Conservation (phyloP, 2,888 invertebrate species). For the Dryocosmus kuriphilus region DNA sequence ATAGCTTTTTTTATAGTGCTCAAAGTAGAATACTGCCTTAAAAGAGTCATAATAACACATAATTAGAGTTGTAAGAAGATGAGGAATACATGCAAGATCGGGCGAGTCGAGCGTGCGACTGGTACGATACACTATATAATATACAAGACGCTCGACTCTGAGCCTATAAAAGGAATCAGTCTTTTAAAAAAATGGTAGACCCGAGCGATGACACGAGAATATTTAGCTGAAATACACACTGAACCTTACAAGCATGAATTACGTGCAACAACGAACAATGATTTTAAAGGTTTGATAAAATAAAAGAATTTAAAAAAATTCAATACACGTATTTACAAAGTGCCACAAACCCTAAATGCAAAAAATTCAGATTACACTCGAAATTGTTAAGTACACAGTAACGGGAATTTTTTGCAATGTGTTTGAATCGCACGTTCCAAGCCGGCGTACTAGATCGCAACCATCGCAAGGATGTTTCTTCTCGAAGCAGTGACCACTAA, state of each 20-base stretch:
- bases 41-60: background rate
- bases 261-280: conserved; percentile 28
- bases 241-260: conserved; percentile 26
- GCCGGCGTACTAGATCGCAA: conserved; percentile 77
- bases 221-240: background rate
- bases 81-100: conserved; percentile 13
- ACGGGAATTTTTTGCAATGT: conserved; percentile 24
- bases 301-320: background rate
- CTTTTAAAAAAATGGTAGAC: conserved; percentile 63
- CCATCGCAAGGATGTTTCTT: conserved; percentile 62
- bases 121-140: conserved; percentile 26
- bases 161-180: conserved; percentile 66
- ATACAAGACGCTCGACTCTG: conserved; percentile 45
- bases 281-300: conserved; percentile 13
- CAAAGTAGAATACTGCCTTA: too few species aligned
- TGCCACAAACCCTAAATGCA: conserved; percentile 24
- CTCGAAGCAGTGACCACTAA: conserved; percentile 69
- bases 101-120: conserved; percentile 31
- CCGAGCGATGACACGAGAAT: conserved; percentile 32
- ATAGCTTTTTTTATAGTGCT: too few species aligned
- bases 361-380: background rate
- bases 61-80: background rate
- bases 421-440: conserved; percentile 54
- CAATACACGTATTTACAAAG: conserved; percentile 37
- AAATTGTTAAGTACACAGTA: conserved; percentile 8